Conservation (phyloP, 2,888 invertebrate genomes). For the Meghimatium bilineatum region DNA sequence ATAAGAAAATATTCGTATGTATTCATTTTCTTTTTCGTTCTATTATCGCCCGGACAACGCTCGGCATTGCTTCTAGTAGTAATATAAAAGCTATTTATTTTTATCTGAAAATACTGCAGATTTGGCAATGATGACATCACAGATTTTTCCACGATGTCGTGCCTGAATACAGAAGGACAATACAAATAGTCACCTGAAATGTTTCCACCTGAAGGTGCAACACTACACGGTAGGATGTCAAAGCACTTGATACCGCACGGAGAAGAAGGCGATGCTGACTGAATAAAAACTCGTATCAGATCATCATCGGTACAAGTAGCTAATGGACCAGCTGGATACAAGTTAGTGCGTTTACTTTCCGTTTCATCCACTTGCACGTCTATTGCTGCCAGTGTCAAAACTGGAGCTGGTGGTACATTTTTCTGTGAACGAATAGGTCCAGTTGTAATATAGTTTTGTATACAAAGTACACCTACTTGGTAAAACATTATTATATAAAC, state of each 20-base stretch:
- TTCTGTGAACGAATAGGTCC: neutral
- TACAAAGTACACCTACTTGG: neutral
- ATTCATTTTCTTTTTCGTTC: no score
- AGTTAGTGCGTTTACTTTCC: conserved; percentile 11
- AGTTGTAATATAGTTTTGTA: neutral
- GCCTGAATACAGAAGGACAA: no score
- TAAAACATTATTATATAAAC: neutral
- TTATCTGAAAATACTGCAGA: no score
- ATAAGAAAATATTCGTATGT: no score
- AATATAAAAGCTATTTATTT: no score
- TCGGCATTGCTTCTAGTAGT: no score
- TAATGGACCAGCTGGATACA: conserved; percentile 19
- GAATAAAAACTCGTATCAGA: conserved; percentile 15
- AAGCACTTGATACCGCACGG: conserved; percentile 40
- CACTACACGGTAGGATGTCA: conserved; percentile 23
- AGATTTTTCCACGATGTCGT: no score
- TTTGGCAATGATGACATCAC: no score
- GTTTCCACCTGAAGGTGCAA: neutral
- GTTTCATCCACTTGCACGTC: conserved; percentile 32
- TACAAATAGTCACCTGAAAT: neutral
- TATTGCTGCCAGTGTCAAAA: neutral
- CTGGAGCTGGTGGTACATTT: conserved; percentile 6
- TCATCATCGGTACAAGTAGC: conserved; percentile 30
- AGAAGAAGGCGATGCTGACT: conserved; percentile 21
- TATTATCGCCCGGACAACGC: no score